Base-by-base conservation (phyloP, 1,140 invertebrate species). In the Drosophila lacteicornis region DNA sequence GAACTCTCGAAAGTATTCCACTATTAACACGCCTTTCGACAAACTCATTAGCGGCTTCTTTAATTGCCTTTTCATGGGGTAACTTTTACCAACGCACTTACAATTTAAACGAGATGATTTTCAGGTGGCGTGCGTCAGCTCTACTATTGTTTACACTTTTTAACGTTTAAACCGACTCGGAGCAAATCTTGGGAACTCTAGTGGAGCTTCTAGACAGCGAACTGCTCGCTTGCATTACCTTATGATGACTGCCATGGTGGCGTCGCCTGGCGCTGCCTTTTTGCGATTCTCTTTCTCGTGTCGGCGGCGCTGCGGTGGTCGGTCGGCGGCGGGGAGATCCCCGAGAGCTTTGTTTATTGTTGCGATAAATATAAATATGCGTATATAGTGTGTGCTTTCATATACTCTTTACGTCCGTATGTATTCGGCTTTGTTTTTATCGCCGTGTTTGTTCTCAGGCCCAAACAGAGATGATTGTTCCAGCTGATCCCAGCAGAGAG, bases 211-310 rank as follows among this genome's bases (percentile, higher is more conserved):
- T 60, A 49, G 58, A 38, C 61, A 13, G 50, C 53, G 82, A 90
- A 87, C 86, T 86, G 79, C 56, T 91, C 86, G 59, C 79, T 80
- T 86, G 83, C 62, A 88, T 92, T 92, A 92, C 91, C 91, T 92
- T 84, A 73, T 83, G 91, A 92, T 91, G 82, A 92, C 91, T 92
- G 91, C 79, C 83, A 91, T 91, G 51, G 66, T 76, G 79, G 60
- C 63, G 80, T n/a, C 68, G 67, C 65, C 56, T 47, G 65, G 65
- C 58, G 47, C 69, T 63, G 68, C 87, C 86, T 86, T 90, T 86
- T 91, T 45, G 77, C 27, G 53, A 58, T 60, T 59, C 51, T 61
- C 66, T 61, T 50, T 55, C 63, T 27, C 42, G 79, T 59, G 27
- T 69, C 65, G 71, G 45, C 67, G 45, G 33, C 42, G 33, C 56